Percentiles rank a stretch among this genome's conserved stretches.
Conservation (phyloP, 92 coral and sea anemone genomes). For the Muricea muricata region DNA sequence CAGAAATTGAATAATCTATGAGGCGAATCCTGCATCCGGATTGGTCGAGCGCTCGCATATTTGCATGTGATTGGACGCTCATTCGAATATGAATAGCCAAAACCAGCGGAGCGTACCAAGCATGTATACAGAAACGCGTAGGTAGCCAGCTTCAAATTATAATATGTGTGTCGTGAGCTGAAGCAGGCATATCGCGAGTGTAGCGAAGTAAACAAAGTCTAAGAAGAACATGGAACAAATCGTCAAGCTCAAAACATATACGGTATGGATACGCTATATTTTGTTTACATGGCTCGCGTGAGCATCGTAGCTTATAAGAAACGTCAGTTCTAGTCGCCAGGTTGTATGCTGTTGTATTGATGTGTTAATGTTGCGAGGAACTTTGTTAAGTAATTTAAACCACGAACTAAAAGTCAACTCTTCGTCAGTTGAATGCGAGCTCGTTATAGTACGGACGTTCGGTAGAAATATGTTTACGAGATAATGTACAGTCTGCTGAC, state of each 20-base stretch:
- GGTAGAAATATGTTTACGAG: background rate
- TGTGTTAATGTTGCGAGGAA: background rate
- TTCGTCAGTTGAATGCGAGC: background rate
- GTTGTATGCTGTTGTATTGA: background rate
- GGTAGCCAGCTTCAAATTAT: background rate
- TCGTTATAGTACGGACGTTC: background rate
- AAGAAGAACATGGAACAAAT: conserved; percentile 18
- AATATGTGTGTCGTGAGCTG: conserved; percentile 6
- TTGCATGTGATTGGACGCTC: conserved; percentile 27
- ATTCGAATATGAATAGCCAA: background rate
- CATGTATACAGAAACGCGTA: background rate
- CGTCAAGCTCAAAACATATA: conserved; percentile 2
- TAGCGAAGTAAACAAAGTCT: background rate
- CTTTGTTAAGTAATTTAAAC: background rate
- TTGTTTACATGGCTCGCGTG: background rate
- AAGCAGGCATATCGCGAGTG: background rate
- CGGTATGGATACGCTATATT: background rate
- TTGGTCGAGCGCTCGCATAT: conserved; percentile 27
- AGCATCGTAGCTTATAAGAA: background rate
- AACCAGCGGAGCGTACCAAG: conserved; percentile 34
- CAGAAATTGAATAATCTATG: background rate
- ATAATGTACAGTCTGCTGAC: background rate
- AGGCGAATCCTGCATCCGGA: background rate
- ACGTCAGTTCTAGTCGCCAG: background rate
- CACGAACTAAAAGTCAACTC: background rate